Base-by-base conservation (phyloP, 1,140 invertebrate species). In the Kradibia gibbosae region DNA sequence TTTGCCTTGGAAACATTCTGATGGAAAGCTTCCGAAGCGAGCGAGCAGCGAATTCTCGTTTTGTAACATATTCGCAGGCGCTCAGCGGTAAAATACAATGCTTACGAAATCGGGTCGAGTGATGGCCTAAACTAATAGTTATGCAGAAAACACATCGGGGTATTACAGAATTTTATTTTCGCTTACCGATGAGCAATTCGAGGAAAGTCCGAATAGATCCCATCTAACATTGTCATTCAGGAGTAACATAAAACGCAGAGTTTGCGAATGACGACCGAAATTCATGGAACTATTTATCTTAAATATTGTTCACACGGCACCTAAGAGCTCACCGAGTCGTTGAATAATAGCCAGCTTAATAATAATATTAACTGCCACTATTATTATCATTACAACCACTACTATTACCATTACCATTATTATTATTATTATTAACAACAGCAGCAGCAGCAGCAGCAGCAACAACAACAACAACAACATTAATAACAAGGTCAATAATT, bases 1-100 rank as follows among this genome's bases (percentile, higher is more conserved):
- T 75, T 74, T 53, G 15, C n/a, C 72, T 81, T 70, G 15, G n/a
- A 50, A 55, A 55, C 60, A n/a, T 55, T 20, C 20, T 15, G 70
- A 11, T n/a, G 42, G 28, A 25, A n/a, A 48, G 42, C 39, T 45
- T 70, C 15, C 4, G 65, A 42, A 39, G 5, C 13, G n/a, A 39
- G 25, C 0, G 1, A 65, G 20, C 28, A 34, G 15, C 28, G 4
- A 34, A 65, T 65, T 8, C 13, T 1, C 20, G 5, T 57, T 57
- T 20, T 20, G 20, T 57, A 36, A 39, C 62, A 67, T 22, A 67
- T 39, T 67, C 34, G 31, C 60, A 11, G 11, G n/a, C n/a, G n/a
- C n/a, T n/a, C n/a, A n/a, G 4, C 31, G 4, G 5, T 34, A 34
- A 15, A 34, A 62, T 62, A 17, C 15, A 15, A 15, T 62, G 1